Evolutionary conservation across 2,888 invertebrate genomes (phyloP), one percentile per base, ranked within the genome.

Genomic region (Gisinianus flammeolus): DNA sequence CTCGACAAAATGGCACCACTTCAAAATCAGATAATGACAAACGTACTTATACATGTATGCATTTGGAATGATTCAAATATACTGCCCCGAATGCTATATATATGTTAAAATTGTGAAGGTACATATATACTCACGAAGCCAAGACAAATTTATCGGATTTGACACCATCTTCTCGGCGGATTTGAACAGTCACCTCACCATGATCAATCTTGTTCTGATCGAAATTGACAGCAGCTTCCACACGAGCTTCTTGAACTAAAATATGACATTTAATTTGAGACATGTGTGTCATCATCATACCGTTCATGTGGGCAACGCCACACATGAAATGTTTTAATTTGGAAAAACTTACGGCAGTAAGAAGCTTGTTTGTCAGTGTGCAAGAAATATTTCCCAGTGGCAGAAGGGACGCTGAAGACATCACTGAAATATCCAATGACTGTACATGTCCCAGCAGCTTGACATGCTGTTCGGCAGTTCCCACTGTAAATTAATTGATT

Each of bases 331-430:
- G n/a, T n/a, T n/a, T n/a, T n/a, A n/a, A n/a, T n/a, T n/a, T n/a
- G n/a, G n/a, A n/a, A 28, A 22, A 19, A 69, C 83, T 70, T 80
- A 84, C 84, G 73, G 79, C 84, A 85, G 58, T 79, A 83, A 12
- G 79, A 75, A 10, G 58, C 31, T 28, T 79, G 74, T 10, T 73
- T 52, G n/a, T 79, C 76, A 16, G 83, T 83, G 22, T 81, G 78
- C 58, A 85, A 79, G 76, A 79, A 83, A 54, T 79, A 85, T 22
- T 64, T 64, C 66, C 83, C 83, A 33, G 69, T 54, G 10, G 66
- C 31, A 10, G 78, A 78, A 19, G 12, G 0, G n/a, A 0, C 16
- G n/a, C 26, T 24, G 33, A 71, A 68, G 6, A 71, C 78, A 30
- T 79, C 79, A 44, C 80, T 52, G 26, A 78, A 79, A 56, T 79